phyloP scores from a whole-genome alignment of 2,113 vertebrate genomes.

The Alethe castanea region DNA sequence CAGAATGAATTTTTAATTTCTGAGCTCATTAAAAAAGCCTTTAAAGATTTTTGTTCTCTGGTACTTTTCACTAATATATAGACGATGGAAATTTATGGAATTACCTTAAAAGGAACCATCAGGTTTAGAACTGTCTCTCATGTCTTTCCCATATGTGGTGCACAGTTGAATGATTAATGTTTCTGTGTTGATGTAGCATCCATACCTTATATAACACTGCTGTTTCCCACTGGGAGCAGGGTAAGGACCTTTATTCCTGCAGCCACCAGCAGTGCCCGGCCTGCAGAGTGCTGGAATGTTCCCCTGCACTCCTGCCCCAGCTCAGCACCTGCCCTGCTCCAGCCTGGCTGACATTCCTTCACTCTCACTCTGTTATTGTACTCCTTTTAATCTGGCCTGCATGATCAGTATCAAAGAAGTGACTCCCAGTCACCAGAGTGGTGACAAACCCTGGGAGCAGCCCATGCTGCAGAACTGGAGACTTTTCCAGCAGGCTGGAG shows the following conservation, averaged over 20 bases:
- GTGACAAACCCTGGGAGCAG: not conserved
- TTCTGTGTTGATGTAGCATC: not conserved
- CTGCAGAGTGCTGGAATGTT: not conserved
- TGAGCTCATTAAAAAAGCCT: not conserved
- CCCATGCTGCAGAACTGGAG: not conserved
- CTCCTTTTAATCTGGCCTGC: not conserved
- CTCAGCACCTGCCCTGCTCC: not conserved
- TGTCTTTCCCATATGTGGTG: not conserved
- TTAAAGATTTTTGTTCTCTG: not conserved
- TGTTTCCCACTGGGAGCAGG: not conserved
- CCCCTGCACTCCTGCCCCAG: accelerated
- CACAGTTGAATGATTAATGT: not conserved
- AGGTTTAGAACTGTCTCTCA: not conserved
- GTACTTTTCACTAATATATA: not conserved
- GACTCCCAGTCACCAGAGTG: not conserved
- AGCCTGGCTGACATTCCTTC: not conserved
- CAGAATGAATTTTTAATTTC: not conserved
- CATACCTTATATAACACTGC: accelerated
- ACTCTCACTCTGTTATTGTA: not conserved
- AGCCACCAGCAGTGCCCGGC: not conserved
- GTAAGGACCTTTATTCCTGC: accelerated
- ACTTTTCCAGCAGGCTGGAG: not conserved
- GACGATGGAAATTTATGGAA: not conserved
- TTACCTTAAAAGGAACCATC: not conserved
- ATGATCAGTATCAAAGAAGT: accelerated